Evolutionary conservation across 2,888 invertebrate species (phyloP).

Genomic region (Eugnorisma glareosa): DNA sequence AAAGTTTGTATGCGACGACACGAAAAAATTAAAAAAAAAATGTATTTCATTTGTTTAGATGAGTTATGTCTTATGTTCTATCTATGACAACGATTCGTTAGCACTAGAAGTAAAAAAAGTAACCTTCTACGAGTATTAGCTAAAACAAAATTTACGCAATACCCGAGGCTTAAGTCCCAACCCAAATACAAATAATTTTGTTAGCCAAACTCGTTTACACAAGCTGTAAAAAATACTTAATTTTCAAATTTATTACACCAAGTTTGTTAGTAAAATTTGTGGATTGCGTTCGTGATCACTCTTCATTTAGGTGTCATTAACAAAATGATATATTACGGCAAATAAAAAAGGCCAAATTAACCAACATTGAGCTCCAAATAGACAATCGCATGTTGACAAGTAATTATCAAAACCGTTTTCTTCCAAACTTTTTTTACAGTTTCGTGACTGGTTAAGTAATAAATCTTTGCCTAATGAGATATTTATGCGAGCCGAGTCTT

Average conservation of each 20-base stretch:
- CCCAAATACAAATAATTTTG: constrained; percentile 48
- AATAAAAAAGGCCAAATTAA: constrained; percentile 86
- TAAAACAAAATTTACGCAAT: constrained; percentile 24
- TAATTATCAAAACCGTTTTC: constrained; percentile 88
- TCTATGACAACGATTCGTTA: no score
- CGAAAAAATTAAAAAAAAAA: no score
- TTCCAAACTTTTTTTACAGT: constrained; percentile 86
- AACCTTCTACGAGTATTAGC: background rate
- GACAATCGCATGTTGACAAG: constrained; percentile 90
- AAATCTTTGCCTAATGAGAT: constrained; percentile 90
- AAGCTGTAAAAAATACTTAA: constrained; percentile 62
- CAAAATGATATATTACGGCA: constrained; percentile 87
- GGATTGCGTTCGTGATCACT: constrained; percentile 83
- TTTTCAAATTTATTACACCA: constrained; percentile 64
- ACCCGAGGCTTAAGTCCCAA: constrained; percentile 41
- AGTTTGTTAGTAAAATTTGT: constrained; percentile 70
- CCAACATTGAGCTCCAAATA: constrained; percentile 82
- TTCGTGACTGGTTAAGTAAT: constrained; percentile 88
- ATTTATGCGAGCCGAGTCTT: constrained; percentile 87
- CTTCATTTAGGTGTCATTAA: constrained; percentile 88
- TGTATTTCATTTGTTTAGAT: no score
- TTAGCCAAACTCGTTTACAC: constrained; percentile 52
- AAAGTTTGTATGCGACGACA: no score
- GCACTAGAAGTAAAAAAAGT: background rate
- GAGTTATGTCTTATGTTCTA: no score